Evolutionary conservation across 2,797 vertebrate genomes (phyloP), one percentile per base, ranked within the genome.

Genomic region (Pipistrellus pipistrellus): DNA sequence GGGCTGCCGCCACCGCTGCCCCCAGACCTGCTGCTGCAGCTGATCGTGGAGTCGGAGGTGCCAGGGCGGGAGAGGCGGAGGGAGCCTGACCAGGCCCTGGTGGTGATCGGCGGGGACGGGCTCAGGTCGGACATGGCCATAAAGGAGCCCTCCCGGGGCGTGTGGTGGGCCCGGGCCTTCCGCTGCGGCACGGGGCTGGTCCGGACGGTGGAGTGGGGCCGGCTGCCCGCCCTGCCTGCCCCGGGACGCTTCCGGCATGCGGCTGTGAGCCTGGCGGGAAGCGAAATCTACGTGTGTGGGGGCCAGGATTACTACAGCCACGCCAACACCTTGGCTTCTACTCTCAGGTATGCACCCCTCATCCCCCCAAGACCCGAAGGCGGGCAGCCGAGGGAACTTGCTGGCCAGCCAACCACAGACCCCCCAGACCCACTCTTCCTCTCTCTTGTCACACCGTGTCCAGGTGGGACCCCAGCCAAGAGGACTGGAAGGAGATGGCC

Each of bases 111-210:
- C 2, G 99, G 99, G 62, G 99, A 99, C 23, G 98, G 97, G 38
- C 96, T 99, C 94, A 98, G 98, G 0, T 46, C 98, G 25, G 97
- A 99, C 93, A 93, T 98, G 80, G 98, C 98, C n/a, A 96, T 93
- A 17, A 98, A 98, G 7, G 95, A 98, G 76, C 98, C 99, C 4
- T 99, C 98, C 94, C 97, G 72, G 44, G 98, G 98, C 76, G 92
- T 99, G 48, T 99, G 99, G 99, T 99, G 99, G 96, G 98, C 98
- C 44, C 98, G 99, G 94, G 98, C 99, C 87, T 97, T 99, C 77
- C 94, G 98, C 91, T 99, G 97, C 1, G 98, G 99, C 76, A 98
- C 97, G 10, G 99, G 99, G 5, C 91, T 99, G 76, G 97, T 99
- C 35, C 98, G 99, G 64, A 96, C 98, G 15, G 97, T 99, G 2